phyloP scores from a whole-genome alignment of 2,888 invertebrate species.

The Helicoverpa assulta region DNA sequence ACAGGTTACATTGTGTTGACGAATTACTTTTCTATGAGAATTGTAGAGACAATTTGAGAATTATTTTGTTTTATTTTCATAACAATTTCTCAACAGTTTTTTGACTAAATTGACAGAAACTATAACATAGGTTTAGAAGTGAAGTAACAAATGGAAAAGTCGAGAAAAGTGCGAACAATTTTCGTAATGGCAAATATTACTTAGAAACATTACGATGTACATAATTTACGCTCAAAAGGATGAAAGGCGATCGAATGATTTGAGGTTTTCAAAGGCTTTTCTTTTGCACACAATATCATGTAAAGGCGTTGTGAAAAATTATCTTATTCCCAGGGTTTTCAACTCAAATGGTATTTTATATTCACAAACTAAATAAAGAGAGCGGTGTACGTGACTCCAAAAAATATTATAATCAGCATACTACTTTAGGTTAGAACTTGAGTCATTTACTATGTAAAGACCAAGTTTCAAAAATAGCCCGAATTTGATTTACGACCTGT shows the following conservation, averaged over 20 bases:
- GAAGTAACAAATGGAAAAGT: neutral
- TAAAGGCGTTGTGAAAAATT: conserved; percentile 27
- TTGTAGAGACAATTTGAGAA: neutral
- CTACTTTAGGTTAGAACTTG: neutral
- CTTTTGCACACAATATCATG: conserved; percentile 19
- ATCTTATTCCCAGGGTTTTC: neutral
- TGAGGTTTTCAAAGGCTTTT: conserved; percentile 14
- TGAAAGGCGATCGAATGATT: conserved; percentile 27
- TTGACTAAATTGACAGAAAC: neutral
- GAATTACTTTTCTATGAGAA: conserved; percentile 38
- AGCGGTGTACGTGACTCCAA: neutral
- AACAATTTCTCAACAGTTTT: too few relatives aligned
- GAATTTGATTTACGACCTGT: neutral
- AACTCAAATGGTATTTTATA: neutral
- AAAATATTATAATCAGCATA: neutral
- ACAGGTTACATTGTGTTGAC: conserved; percentile 29
- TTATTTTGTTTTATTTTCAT: too few relatives aligned
- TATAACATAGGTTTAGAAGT: neutral
- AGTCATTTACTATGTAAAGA: neutral
- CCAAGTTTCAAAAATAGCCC: neutral
- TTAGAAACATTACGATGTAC: conserved; percentile 36
- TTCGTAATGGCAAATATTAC: neutral
- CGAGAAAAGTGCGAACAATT: conserved; percentile 4
- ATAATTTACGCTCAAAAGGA: conserved; percentile 31
- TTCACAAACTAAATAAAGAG: neutral